Conservation (phyloP, 2,113 vertebrate species). For the Poeciliopsis retropinna region DNA sequence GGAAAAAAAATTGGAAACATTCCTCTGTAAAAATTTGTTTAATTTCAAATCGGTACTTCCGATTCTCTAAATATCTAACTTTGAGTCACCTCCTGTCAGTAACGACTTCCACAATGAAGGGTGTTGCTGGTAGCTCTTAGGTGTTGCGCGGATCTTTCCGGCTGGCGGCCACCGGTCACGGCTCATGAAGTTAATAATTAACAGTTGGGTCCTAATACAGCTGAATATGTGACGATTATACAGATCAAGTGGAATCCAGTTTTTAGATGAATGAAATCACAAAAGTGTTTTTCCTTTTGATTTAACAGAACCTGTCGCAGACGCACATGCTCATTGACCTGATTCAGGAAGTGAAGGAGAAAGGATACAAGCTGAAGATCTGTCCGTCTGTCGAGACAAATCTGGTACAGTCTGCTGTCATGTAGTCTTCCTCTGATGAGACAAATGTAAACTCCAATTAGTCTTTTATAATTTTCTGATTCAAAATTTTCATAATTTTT, state of each 20-base stretch:
- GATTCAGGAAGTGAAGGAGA: conserved; percentile 93
- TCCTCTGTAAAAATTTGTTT: too few relatives aligned
- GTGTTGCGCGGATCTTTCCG: too few relatives aligned
- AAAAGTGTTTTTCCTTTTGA: conserved; percentile 10
- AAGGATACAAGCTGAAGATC: conserved; percentile 92
- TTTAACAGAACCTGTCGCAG: conserved; percentile 91
- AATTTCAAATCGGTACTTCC: too few relatives aligned
- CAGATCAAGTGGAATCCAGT: background rate
- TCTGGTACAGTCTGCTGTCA: conserved; percentile 78
- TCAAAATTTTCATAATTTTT: background rate
- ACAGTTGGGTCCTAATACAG: background rate
- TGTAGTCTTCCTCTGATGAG: background rate
- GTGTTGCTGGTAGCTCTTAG: background rate
- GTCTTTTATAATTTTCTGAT: background rate
- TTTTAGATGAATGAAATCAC: background rate
- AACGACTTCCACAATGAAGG: background rate
- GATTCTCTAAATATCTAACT: background rate
- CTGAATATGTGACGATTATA: background rate
- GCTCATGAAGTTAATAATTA: background rate
- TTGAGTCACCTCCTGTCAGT: background rate
- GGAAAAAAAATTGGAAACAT: too few relatives aligned
- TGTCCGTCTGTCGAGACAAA: conserved; percentile 82
- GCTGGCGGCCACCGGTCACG: too few relatives aligned
- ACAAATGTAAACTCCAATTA: background rate
- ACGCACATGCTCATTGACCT: conserved; percentile 92